Evolutionary conservation across 2,113 vertebrate species (phyloP), one percentile per base, ranked within the genome.

Genomic region (Nematolebias whitei): DNA sequence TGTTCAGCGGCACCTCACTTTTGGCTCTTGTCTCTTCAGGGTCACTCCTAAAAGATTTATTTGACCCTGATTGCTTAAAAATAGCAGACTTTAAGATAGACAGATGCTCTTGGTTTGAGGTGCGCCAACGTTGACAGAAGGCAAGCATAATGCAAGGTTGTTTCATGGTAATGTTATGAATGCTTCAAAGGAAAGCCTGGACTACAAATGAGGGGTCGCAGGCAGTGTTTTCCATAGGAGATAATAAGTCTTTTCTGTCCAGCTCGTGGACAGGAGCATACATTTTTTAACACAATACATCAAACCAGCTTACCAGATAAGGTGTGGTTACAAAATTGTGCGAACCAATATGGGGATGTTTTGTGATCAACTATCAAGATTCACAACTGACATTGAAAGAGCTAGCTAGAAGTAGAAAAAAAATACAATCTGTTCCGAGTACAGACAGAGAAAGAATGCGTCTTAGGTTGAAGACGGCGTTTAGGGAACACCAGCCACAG

Each of bases 401-500:
- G 12, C 20, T 58, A 49, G 75, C 60, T 62, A 43, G 19, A 35
- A 59, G 41, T 20, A 35, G 56, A 63, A 52, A 35, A 35, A 52
- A 24, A 50, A 47, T 10, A 29, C 45, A 20, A 69, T 63, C 56
- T 55, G 63, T n/a, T n/a, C n/a, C n/a, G 60, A 70, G 74, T 52
- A 50, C 15, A 70, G 52, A 59, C 23, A 56, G 68, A 62, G 54
- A 58, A 12, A 54, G 58, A 76, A 74, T 52, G 71, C 57, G 49
- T 71, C 24, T 59, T 48, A 58, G 70, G 57, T 29, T 39, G 54
- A 63, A 53, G 62, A 56, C 52, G 26, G 61, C 18, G 41, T 67
- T 84, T 63, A 70, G 39, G 55, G 54, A 72, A 75, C 58, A 61
- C 47, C 50, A 57, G 63, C 20, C 54, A 15, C 59, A 56, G 68